These are phyloP conservation scores for Laticauda laticaudata DNA, from an alignment of 2,113 vertebrate species.

Conservation along the genomic window DNA sequence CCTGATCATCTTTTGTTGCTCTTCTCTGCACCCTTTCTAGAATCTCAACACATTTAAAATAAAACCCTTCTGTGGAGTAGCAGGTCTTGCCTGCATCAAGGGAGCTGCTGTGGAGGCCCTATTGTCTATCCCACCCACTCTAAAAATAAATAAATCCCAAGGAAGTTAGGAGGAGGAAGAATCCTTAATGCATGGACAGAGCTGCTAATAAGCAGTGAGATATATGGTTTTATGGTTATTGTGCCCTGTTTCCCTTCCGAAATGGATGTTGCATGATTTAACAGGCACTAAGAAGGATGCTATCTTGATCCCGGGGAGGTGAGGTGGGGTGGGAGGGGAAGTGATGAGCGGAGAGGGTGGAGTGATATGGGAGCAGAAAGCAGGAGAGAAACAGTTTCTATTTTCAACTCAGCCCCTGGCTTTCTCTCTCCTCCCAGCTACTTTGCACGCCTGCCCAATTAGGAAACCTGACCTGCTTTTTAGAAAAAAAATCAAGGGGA, in stretches of 20 bases:
- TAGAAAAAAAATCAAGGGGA: slow-evolving; percentile 46
- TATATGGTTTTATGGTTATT: not conserved
- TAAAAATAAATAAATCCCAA: not conserved
- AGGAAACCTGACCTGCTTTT: slow-evolving; percentile 61
- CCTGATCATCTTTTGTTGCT: not conserved
- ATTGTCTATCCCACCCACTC: not conserved
- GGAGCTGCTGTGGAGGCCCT: not conserved
- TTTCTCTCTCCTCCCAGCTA: not conserved
- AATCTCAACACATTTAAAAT: not conserved
- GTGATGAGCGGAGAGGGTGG: not conserved
- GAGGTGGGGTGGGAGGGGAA: too few species aligned
- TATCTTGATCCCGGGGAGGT: not conserved
- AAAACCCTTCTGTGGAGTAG: not conserved
- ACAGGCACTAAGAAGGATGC: not conserved
- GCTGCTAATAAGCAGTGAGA: not conserved
- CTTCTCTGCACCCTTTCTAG: not conserved
- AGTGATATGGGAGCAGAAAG: not conserved
- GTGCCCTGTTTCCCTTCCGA: not conserved
- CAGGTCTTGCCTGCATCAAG: not conserved
- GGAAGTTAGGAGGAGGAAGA: not conserved
- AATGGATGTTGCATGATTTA: not conserved
- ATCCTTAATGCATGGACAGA: not conserved
- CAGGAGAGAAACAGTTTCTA: slow-evolving; percentile 24
- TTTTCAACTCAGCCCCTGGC: slow-evolving; percentile 20
- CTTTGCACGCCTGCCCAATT: slow-evolving; percentile 31